Conservation (phyloP, 2,797 vertebrate species). For the Rhynchonycteris naso region DNA sequence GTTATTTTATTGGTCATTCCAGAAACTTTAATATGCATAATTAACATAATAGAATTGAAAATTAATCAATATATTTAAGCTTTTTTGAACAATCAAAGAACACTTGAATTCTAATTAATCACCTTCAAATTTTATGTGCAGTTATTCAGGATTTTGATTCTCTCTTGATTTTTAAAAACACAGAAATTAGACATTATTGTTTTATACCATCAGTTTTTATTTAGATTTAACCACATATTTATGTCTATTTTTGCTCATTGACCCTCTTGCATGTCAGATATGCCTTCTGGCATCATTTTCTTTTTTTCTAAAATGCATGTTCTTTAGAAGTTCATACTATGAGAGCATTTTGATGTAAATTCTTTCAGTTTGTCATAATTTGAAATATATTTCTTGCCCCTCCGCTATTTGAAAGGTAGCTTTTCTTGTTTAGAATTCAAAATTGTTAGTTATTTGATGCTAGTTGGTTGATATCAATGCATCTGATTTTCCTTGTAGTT, state of each 20-base stretch:
- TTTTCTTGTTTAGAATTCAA: not conserved
- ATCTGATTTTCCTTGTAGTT: not conserved
- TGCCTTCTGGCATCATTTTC: not conserved
- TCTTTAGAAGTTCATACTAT: not conserved
- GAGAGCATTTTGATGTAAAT: not conserved
- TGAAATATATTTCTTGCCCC: not conserved
- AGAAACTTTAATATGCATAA: slow-evolving; percentile 26
- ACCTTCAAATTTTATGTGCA: not conserved
- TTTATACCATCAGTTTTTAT: not conserved
- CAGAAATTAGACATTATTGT: not conserved
- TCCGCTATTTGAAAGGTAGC: not conserved
- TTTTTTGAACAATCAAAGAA: slow-evolving; percentile 29
- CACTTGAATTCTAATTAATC: not conserved
- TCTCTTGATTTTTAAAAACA: not conserved
- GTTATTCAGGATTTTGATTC: not conserved
- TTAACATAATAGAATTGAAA: slow-evolving; percentile 36
- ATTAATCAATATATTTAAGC: not conserved
- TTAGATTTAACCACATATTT: not conserved
- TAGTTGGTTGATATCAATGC: not conserved
- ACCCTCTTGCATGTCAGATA: not conserved
- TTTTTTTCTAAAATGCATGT: slow-evolving; percentile 25
- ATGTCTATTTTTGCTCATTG: not conserved
- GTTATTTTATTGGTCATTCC: not conserved
- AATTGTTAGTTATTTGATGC: not conserved
- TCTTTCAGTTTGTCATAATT: not conserved